Base-by-base conservation (phyloP, 2,888 invertebrate genomes). In the Orthosia gracilis region DNA sequence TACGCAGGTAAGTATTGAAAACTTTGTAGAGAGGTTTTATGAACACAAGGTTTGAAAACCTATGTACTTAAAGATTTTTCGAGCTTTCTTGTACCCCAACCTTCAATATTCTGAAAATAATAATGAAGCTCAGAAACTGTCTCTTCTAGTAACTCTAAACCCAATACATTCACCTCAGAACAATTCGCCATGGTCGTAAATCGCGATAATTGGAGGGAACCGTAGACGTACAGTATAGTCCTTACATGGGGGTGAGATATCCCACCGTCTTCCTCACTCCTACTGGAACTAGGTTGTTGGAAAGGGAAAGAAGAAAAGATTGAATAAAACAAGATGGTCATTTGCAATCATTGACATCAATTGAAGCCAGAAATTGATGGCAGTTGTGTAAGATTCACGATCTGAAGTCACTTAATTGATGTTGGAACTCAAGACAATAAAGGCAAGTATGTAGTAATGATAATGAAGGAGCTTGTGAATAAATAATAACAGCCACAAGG, bases 141-240 rank as follows among this genome's bases (percentile, higher is more conserved):
- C 82, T 9, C 63, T 79, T 88, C 89, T 31, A 86, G 82, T 3
- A 15, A 21, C 15, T 58, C 26, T 78, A 66, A 21, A n/a, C 63
- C 59, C 50, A 31, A 52, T 61, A 74, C 61, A 47, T 59, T 70
- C 70, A 78, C 86, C 85, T 76, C 83, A 74, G 84, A 86, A 88
- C 87, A 89, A 88, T 88, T 90, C 89, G 88, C 88, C 84, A 79
- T 83, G 88, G 82, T 87, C 91, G 90, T 93, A 93, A 93, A 93
- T 93, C 92, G 87, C 80, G 76, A 89, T 93, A 93, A 93, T 93
- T 93, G 93, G 92, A 91, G 89, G 87, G 86, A 77, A 83, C 87
- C 79, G 88, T 85, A 85, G 87, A 87, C 85, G 78, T 83, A 83
- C 78, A 80, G 81, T 85, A 87, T 82, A 87, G 77, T 71, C 82